Evolutionary conservation across 2,797 vertebrate species (phyloP).

Genomic region (Gymnodraco acuticeps): DNA sequence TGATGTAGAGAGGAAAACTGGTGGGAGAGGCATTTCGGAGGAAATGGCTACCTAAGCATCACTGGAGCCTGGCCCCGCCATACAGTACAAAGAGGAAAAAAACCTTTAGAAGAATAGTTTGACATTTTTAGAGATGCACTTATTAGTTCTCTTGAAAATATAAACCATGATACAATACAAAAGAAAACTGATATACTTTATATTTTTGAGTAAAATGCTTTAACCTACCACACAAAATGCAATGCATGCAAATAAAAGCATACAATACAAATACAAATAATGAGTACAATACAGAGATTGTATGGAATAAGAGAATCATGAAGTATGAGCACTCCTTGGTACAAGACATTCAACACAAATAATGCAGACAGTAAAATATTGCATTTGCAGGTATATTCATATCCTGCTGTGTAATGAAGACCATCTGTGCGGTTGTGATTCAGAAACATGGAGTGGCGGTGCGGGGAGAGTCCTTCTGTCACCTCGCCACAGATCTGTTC

Average conservation of each 20-base stretch:
- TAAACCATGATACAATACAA: neutral
- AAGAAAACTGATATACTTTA: neutral
- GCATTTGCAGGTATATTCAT: neutral
- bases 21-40: neutral
- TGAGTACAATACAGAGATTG: neutral
- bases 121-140: constrained; percentile 1
- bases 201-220: no score
- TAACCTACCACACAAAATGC: neutral
- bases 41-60: neutral
- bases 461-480: neutral
- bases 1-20: constrained; percentile 17
- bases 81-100: neutral
- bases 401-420: constrained; percentile 5
- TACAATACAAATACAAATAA: neutral
- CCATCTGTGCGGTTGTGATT: neutral
- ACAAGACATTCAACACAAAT: neutral
- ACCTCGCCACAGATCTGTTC: constrained; percentile 20
- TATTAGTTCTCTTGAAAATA: neutral
- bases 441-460: constrained; percentile 10
- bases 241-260: neutral
- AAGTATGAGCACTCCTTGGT: neutral
- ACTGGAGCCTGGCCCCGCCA: neutral
- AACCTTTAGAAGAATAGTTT: constrained; percentile 3
- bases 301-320: neutral
- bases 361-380: neutral